Evolutionary conservation across 1,140 invertebrate genomes (phyloP), one percentile per base, ranked within the genome.

Genomic region (Brachionus manjavacas): DNA sequence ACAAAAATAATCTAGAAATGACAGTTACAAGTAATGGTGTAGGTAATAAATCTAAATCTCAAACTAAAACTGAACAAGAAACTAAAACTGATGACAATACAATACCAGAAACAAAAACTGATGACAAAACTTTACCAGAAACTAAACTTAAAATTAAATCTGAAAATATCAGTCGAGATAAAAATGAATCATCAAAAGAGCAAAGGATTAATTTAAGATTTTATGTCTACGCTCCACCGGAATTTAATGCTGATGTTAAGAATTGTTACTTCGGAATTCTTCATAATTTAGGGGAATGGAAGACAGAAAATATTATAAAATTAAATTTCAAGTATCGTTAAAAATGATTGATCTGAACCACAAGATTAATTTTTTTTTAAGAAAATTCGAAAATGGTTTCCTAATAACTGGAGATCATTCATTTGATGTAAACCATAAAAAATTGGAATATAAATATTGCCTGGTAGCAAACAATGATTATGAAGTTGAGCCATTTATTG

Each of bases 391-490:
- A 20, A 20, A 20, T 25, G 52, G 52, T 3, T 20, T 3, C 6
- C 9, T 60, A 7, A 9, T 60, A 20, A 60, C 16, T 20, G 52
- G 52, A 9, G 9, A 23, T 23, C 20, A 60, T 25, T 60, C 4
- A 20, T 60, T 60, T 60, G 16, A 60, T 60, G 9, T 16, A 68
- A 68, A 25, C 2, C 3, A 11, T 31, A n/a, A 28, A 28, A 6
- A 2, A 6, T 68, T 70, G 28, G 66, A 70, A 70, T 70, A 70
- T 39, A 70, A 70, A 70, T 70, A 70, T 70, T 70, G 35, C 66
- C 14, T 35, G 9, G 12, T 70, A 9, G 3, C 25, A 12, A 20
- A 31, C 12, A 35, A 31, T 31, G 8, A 31, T 66, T 9, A 66
- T 35, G 25, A 35, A 70, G 12, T 31, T 14, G 66, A 70, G 23